Base-by-base conservation (phyloP, 2,888 invertebrate species). In the Lasioglossum figueresi region DNA sequence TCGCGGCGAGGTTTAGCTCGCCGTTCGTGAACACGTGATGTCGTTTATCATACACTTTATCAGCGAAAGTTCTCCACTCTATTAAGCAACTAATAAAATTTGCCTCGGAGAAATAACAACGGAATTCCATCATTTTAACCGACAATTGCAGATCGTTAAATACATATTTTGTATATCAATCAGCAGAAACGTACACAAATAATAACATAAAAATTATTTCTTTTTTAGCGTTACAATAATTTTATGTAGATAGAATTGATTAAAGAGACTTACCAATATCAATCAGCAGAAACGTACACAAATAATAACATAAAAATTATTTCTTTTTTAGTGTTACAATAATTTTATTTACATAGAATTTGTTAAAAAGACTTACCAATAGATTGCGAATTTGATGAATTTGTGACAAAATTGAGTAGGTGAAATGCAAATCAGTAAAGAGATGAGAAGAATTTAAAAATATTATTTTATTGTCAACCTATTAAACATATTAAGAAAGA, bases 1-100 rank as follows among this genome's bases (percentile, higher is more conserved):
- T 84, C 86, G 83, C 85, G 48, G 76, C 76, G 85, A 84, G 88
- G 88, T 89, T 87, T 68, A 73, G 80, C 88, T 83, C 82, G 83
- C 16, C 63, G 77, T 40, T 12, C 56, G n/a, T 10, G n/a, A n/a
- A 56, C 56, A 56, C 56, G 37, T 59, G 76, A 45, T 37, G 45
- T 23, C 16, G 72, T 45, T 48, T 43, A 45, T 68, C 34, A 37
- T 23, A 68, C 37, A 70, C 40, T 37, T 70, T 70, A n/a, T 70
- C 70, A 68, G 34, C 40, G 70, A 70, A 40, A 70, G 40, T 70
- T 68, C 66, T 23, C 23, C 34, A 12, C 34, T 68, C 4, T 37
- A 37, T 68, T 37, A 37, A 34, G 10, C 4, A 37, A 68, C 68
- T 34, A 34, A 63, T 63, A 5, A 23, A 37, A 37, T 66, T 23